Base-by-base conservation (phyloP, 2,113 vertebrate species). In the Melanocharis versteri region DNA sequence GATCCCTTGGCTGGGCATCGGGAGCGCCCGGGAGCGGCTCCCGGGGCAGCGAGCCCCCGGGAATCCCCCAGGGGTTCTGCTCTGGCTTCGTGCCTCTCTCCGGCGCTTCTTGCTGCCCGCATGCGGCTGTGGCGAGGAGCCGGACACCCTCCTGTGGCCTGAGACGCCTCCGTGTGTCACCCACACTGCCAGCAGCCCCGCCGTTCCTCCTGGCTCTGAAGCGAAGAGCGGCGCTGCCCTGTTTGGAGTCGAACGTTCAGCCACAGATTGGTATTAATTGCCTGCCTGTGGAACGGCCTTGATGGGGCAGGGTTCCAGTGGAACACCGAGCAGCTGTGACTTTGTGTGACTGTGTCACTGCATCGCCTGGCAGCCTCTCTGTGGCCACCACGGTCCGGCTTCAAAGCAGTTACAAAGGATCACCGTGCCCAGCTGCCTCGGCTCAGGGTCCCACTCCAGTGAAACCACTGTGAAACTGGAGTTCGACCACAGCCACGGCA, bases 111-210 rank as follows among this genome's bases (percentile, higher is more conserved):
- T 15, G 8, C 4, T 40, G 40, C 30, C 54, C 11, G 4, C 13
- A 0, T 1, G 54, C 33, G 13, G 53, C 69, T 16, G 26, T 57
- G 26, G 1, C 3, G 10, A 21, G 61, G n/a, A 76, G 72, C 62
- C 27, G 0, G n/a, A 1, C 9, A 2, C 11, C 27, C 31, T 28
- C 27, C 33, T 3, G 10, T 15, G 53, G 10, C 71, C 24, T 1
- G 42, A 7, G 56, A 10, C 2, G 0, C 6, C 20, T 18, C 4
- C 1, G 35, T 0, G 8, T 17, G 72, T 23, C 64, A 8, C 26
- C 21, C 4, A 0, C 8, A 0, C 7, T 2, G 7, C 42, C 37
- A 0, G 37, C 37, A 0, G 37, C 1, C 8, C 8, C 26, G 24
- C n/a, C 37, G 0, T 4, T 6, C 20, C 24, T 62, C 24, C 56